Evolutionary conservation across 1,140 invertebrate species (phyloP).

Genomic region (Chironomus tepperi): DNA sequence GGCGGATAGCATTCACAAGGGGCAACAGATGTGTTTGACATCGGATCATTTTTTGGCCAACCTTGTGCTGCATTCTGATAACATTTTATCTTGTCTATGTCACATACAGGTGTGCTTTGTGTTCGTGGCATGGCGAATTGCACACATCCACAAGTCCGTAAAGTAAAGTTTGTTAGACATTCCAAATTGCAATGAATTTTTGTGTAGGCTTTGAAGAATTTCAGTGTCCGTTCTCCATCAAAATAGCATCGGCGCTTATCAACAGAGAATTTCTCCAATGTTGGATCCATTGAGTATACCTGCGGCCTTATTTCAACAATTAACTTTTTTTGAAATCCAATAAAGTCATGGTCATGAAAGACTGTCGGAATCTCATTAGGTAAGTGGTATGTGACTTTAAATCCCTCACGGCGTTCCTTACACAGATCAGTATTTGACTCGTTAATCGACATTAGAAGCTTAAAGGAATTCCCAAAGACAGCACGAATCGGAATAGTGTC

Average conservation of each 20-base stretch:
- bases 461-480: neutral
- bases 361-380: neutral
- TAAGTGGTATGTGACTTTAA: neutral
- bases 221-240: constrained; percentile 44
- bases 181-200: constrained; percentile 61
- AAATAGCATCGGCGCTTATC: constrained; percentile 38
- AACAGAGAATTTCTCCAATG: neutral
- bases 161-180: constrained; percentile 59
- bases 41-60: neutral
- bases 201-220: constrained; percentile 55
- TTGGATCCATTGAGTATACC: neutral
- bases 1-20: neutral
- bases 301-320: neutral
- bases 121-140: constrained; percentile 52
- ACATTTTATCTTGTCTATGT: neutral
- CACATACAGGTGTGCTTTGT: neutral
- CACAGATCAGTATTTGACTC: neutral
- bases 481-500: too few relatives aligned
- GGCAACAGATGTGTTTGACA: neutral
- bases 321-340: neutral
- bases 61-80: neutral
- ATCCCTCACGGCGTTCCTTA: neutral
- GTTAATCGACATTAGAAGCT: neutral
- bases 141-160: constrained; percentile 50
- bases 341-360: neutral